Evolutionary conservation across 2,113 vertebrate genomes (phyloP).

Genomic region (Trochalopteron elliotii): DNA sequence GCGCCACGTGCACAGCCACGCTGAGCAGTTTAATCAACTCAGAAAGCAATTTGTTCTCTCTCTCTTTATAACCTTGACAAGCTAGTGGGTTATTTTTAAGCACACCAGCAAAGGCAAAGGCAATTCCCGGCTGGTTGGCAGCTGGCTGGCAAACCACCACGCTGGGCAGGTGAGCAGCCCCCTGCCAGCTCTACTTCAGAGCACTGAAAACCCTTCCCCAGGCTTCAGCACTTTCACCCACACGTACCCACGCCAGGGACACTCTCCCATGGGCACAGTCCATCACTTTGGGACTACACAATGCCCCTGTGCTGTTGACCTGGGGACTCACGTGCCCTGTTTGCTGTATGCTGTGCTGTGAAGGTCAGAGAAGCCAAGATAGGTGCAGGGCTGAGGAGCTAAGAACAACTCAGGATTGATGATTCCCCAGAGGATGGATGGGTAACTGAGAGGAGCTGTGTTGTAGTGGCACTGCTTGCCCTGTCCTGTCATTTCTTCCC

Average conservation of each 20-base stretch:
- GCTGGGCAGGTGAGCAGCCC: background rate
- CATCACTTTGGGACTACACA: fast-evolving
- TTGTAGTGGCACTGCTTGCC: background rate
- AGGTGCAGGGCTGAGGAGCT: background rate
- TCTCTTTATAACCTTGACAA: constrained; percentile 69
- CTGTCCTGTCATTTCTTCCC: background rate
- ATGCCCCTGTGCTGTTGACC: fast-evolving
- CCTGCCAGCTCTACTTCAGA: background rate
- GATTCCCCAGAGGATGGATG: background rate
- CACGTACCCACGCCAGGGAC: no score
- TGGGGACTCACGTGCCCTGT: fast-evolving
- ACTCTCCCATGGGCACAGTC: fast-evolving
- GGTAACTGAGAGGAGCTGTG: background rate
- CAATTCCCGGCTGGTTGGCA: background rate
- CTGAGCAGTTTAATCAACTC: constrained; percentile 64
- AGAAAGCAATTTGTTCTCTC: constrained; percentile 69
- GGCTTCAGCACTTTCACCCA: background rate
- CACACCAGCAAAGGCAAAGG: constrained; percentile 7
- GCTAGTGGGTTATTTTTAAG: constrained; percentile 58
- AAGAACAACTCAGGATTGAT: background rate
- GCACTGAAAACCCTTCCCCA: background rate
- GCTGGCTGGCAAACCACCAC: background rate
- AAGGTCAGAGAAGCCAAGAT: background rate
- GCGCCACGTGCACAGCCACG: background rate
- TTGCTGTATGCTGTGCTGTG: background rate